phyloP scores from a whole-genome alignment of 2,888 invertebrate species.

The Patella depressa region DNA sequence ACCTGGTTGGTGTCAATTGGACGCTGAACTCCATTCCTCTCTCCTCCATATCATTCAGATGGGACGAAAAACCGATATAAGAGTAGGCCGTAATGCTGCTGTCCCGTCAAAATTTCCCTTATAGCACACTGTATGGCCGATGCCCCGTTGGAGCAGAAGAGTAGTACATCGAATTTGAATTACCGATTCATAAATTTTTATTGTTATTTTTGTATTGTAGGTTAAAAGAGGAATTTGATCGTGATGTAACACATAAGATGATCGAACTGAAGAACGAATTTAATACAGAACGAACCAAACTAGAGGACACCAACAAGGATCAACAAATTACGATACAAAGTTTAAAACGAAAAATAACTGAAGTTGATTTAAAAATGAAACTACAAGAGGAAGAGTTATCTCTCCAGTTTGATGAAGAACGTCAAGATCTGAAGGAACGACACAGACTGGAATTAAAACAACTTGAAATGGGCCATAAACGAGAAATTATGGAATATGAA shows the following conservation, averaged over 20 bases:
- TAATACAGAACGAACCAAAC: conserved; percentile 38
- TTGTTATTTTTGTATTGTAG: conserved; percentile 25
- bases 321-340: conserved; percentile 36
- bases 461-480: conserved; percentile 17
- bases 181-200: too few relatives aligned
- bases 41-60: too few relatives aligned
- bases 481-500: conserved; percentile 16
- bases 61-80: too few relatives aligned
- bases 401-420: conserved; percentile 35
- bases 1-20: too few relatives aligned
- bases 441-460: conserved; percentile 28
- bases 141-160: too few relatives aligned
- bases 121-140: too few relatives aligned
- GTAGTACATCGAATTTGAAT: too few relatives aligned
- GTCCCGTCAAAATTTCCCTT: too few relatives aligned
- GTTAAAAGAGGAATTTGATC: conserved; percentile 39
- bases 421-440: conserved; percentile 31
- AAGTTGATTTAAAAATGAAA: conserved; percentile 35
- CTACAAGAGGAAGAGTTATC: conserved; percentile 41
- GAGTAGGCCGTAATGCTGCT: too few relatives aligned
- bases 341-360: conserved; percentile 24
- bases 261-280: conserved; percentile 34
- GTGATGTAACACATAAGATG: conserved; percentile 37
- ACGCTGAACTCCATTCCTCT: too few relatives aligned
- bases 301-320: conserved; percentile 33